Evolutionary conservation across 2,113 vertebrate genomes (phyloP).

Genomic region (Hippocampus abdominalis): DNA sequence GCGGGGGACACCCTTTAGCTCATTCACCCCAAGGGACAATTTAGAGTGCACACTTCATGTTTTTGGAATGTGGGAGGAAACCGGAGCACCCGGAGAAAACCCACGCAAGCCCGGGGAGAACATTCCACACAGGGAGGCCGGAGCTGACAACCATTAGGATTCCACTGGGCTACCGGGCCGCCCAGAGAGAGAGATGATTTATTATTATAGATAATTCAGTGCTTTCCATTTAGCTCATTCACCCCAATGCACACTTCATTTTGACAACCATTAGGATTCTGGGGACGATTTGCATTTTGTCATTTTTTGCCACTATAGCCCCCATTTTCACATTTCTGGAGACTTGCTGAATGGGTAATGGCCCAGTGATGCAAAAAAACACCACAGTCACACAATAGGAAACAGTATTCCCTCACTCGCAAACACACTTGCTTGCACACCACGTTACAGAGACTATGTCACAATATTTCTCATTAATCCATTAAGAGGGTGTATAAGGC

Average conservation of each 20-base stretch:
- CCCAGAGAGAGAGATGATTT: too few relatives aligned
- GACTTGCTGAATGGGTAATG: slow-evolving; percentile 1
- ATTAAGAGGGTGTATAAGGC: slow-evolving; percentile 33
- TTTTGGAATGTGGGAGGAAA: too few relatives aligned
- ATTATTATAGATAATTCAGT: neutral
- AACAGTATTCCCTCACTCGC: neutral
- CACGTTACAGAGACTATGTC: slow-evolving; percentile 2
- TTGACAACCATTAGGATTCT: neutral
- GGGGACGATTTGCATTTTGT: neutral
- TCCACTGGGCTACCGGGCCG: too few relatives aligned
- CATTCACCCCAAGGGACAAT: too few relatives aligned
- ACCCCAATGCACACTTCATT: too few relatives aligned
- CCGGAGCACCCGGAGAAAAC: too few relatives aligned
- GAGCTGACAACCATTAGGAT: too few relatives aligned
- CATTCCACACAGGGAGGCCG: too few relatives aligned
- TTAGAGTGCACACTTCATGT: too few relatives aligned
- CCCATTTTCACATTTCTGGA: neutral
- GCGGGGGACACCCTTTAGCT: too few relatives aligned
- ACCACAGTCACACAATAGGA: neutral
- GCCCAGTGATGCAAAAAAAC: slow-evolving; percentile 1
- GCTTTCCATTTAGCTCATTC: neutral
- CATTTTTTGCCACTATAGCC: neutral
- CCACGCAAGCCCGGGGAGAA: too few relatives aligned
- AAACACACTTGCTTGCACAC: neutral
- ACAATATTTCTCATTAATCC: slow-evolving; percentile 58